These are phyloP conservation scores for Leptopilina syphax DNA, from an alignment of 2,888 invertebrate genomes.

Conservation along the genomic window DNA sequence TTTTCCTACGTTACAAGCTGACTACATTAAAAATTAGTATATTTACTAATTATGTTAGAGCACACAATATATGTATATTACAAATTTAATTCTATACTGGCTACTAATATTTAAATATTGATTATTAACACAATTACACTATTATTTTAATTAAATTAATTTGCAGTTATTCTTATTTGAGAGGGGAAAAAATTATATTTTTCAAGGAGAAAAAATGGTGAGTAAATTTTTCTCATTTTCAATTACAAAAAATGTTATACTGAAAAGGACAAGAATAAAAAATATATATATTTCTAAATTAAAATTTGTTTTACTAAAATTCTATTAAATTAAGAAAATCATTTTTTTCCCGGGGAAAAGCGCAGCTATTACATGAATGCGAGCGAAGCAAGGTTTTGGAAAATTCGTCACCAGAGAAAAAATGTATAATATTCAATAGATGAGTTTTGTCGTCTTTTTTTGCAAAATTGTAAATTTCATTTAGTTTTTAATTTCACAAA, in stretches of 20 bases:
- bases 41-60: slow-evolving; percentile 15
- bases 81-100: slow-evolving; percentile 1
- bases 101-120: not conserved
- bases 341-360: slow-evolving; percentile 4
- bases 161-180: too few relatives aligned
- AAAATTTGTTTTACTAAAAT: not conserved
- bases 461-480: too few relatives aligned
- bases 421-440: not conserved
- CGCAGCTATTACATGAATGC: slow-evolving; percentile 23
- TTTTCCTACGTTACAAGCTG: not conserved
- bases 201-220: too few relatives aligned
- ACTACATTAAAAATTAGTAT: slow-evolving; percentile 8
- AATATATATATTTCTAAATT: too few relatives aligned
- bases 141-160: too few relatives aligned
- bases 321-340: slow-evolving; percentile 5
- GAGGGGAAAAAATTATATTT: too few relatives aligned
- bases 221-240: too few relatives aligned
- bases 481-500: too few relatives aligned
- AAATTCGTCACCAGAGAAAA: slow-evolving; percentile 37
- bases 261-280: not conserved
- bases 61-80: not conserved
- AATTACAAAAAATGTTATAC: not conserved
- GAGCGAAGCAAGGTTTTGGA: slow-evolving; percentile 33
- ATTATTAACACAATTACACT: not conserved
- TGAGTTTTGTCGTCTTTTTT: too few relatives aligned